Evolutionary conservation across 2,888 invertebrate genomes (phyloP), one percentile per base, ranked within the genome.

Genomic region (Aphidius colemani): DNA sequence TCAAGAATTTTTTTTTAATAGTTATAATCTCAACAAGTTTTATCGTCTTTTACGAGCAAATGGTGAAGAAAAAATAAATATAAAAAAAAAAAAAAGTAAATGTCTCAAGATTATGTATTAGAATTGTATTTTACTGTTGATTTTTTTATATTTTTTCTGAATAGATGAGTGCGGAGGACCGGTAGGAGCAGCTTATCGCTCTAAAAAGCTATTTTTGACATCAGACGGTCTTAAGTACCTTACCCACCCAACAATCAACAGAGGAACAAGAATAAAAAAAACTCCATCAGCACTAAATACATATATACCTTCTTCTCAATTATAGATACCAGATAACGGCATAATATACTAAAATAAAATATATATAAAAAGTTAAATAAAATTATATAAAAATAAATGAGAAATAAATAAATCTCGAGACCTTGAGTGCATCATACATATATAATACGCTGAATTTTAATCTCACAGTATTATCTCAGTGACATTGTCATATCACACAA

Each of bases 381-480:
- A 57, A 57, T 13, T 30, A 48, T 44, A 45, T 57, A 46, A 45
- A 57, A 30, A 18, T 18, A 18, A 2, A 18, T 18, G 2, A n/a
- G 13, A 18, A 43, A 43, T 43, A 53, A 60, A 51, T 41, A 40
- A 60, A 60, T 50, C 39, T 51, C 13, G 44, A 7, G 39, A 53
- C 57, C 61, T 65, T 51, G 61, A 61, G 61, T 51, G 65, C 53
- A 60, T 49, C 59, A 62, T 53, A 48, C n/a, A 39, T 51, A 55
- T 18, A 2, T 65, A 53, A 2, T 65, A 53, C 11, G 48, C 63
- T 59, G 43, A n/a, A 53, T 60, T 63, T 68, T 67, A 65, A 64
- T 56, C 61, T 41, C 48, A 49, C 50, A 61, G 70, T 71, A 70
- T 72, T 70, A 72, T 72, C 72, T 65, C 64, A 40, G 59, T 72